Conservation (phyloP, 2,113 vertebrate genomes). For the Dryoscopus gambensis region DNA sequence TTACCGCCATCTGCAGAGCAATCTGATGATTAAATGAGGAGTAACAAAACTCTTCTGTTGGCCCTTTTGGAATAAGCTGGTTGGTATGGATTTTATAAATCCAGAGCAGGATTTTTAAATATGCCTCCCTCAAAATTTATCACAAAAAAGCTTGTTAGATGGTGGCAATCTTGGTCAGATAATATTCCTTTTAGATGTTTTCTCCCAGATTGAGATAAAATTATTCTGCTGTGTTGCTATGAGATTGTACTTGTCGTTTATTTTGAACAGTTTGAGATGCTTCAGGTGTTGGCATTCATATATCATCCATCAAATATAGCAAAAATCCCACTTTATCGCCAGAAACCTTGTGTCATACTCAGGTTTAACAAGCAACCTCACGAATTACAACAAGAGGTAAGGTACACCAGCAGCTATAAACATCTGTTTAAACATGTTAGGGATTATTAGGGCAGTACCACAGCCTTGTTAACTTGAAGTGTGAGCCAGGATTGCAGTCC, state of each 20-base stretch:
- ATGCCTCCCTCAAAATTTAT: background rate
- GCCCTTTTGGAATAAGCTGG: background rate
- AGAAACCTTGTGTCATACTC: background rate
- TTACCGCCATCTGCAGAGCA: conserved; percentile 38
- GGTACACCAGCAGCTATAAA: conserved; percentile 19
- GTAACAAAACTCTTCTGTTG: background rate
- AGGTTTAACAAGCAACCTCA: conserved; percentile 35
- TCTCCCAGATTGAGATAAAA: background rate
- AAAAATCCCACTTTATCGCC: background rate
- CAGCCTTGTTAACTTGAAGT: conserved; percentile 38
- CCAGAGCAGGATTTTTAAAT: background rate
- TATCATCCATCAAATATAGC: background rate
- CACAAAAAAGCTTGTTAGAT: background rate
- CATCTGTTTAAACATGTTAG: conserved; percentile 60
- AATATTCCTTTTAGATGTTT: background rate
- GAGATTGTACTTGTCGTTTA: background rate
- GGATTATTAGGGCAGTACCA: conserved; percentile 43
- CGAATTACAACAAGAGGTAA: conserved; percentile 23
- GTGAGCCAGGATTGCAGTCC: conserved; percentile 48
- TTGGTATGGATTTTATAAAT: background rate
- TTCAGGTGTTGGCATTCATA: background rate
- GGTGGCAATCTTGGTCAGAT: background rate
- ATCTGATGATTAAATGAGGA: conserved; percentile 30
- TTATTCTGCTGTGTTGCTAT: background rate
- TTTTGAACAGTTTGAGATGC: background rate